Evolutionary conservation across 2,888 invertebrate species (phyloP), one percentile per base, ranked within the genome.

Genomic region (Drosophila helvetica): DNA sequence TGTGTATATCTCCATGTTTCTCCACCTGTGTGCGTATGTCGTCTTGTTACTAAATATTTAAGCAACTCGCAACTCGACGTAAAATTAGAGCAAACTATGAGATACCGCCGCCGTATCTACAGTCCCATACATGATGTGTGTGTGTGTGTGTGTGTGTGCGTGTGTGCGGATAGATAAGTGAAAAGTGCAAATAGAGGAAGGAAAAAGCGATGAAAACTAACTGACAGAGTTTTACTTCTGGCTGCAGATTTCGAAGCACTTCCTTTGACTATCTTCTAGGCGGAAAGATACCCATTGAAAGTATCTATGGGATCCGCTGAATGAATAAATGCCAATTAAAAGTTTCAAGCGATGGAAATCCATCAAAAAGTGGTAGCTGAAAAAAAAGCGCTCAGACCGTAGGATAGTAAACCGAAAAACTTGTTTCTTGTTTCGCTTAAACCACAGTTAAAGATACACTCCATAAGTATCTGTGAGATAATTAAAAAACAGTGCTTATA

Each of bases 31-130:
- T 46, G 47, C 8, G 25, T 66, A 33, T 43, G 52, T 71, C 75
- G 67, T 75, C 68, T 65, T 70, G 87, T 87, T 79, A 85, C 82
- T 87, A 85, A 83, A 83, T 82, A 86, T 79, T 85, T 83, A 87
- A 85, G 88, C 80, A 87, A 67, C 85, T 77, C 58, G 73, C 82
- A 66, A 63, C 65, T 38, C n/a, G 2, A 71, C 51, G 54, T 17
- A 38, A 83, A 83, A 85, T 82, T 83, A 78, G 83, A 83, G 69
- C 83, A 85, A 83, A 82, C 88, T 76, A 68, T 79, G 45, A 74
- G 72, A 74, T 72, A 83, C 48, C 47, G 54, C 48, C 47, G 54
- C 38, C 56, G 55, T 59, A 60, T 65, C 65, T 62, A 62, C 63
- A 46, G 56, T 52, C 62, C 12, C 62, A 53, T 50, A 60, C 19